Evolutionary conservation across 2,797 vertebrate species (phyloP), one percentile per base, ranked within the genome.

Genomic region (Sebastes cheni): DNA sequence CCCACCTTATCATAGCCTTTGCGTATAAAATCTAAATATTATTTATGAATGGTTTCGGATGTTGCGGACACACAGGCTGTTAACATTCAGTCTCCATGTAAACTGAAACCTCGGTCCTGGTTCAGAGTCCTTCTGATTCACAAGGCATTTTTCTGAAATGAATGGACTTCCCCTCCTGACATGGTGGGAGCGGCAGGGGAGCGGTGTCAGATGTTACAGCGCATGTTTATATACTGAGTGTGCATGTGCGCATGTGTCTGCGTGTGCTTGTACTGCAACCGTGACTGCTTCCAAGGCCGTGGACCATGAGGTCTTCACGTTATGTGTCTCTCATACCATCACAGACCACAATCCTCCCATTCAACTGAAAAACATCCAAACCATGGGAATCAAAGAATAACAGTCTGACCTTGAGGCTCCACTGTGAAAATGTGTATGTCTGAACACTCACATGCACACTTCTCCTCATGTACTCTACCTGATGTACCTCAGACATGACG

Each of bases 31-130:
- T 88, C 52, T 80, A 88, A 87, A 84, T 78, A 83, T 87, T 84
- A 89, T 93, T 91, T 93, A 92, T 91, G 90, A 90, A 88, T 81
- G 87, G 89, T 86, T 90, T 90, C 69, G 66, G 77, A 90, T 86
- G 81, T 78, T 69, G 77, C 10, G n/a, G 84, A 87, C 86, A 82
- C 73, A 88, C 73, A 88, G 80, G 80, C 76, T 77, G 87, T 91
- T 90, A 90, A 92, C 84, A 29, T 91, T 82, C 70, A 76, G 76
- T 71, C 82, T 77, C 70, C 46, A 8, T 91, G 92, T 93, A 93
- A 95, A 84, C 56, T 72, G 89, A 95, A 83, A 92, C 88, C 91
- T 83, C 68, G 55, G 77, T 82, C 81, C 52, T 87, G 79, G 74
- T 82, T 83, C 62, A 65, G 70, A 83, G 74, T 85, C 83, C 77